These are phyloP conservation scores for Drosophila parabipectinata DNA, from an alignment of 1,140 invertebrate genomes.

Conservation along the genomic window DNA sequence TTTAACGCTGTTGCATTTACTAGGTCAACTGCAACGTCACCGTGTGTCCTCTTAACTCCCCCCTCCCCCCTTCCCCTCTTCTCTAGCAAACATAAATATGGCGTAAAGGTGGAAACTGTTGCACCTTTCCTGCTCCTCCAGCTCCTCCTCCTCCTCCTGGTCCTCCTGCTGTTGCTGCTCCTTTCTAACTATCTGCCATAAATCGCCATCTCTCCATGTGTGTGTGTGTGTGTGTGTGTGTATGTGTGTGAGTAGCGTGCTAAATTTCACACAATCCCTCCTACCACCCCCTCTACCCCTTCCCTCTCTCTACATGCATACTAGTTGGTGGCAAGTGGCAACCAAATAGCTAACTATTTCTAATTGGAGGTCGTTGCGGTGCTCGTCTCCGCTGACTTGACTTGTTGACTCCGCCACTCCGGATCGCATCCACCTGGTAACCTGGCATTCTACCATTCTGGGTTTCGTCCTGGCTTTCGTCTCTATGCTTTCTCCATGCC, in stretches of 20 bases:
- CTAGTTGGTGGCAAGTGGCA: slow-evolving; percentile 19
- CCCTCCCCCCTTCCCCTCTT: background rate
- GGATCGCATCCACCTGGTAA: background rate
- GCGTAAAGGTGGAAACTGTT: slow-evolving; percentile 76
- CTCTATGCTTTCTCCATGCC: background rate
- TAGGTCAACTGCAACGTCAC: slow-evolving; percentile 80
- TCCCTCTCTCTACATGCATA: background rate
- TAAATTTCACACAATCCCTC: slow-evolving; percentile 58
- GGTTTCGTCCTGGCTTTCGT: background rate
- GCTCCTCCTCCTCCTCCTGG: background rate
- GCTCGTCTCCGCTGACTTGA: slow-evolving; percentile 50
- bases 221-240: slow-evolving; percentile 11
- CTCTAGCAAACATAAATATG: slow-evolving; percentile 76
- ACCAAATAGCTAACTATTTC: slow-evolving; percentile 70
- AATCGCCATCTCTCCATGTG: slow-evolving; percentile 51
- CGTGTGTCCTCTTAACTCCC: slow-evolving; percentile 7
- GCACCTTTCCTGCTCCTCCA: slow-evolving; percentile 30
- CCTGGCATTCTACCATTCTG: background rate
- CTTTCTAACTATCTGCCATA: slow-evolving; percentile 61
- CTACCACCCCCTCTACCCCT: slow-evolving; percentile 3
- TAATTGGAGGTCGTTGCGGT: slow-evolving; percentile 73
- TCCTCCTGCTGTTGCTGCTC: slow-evolving; percentile 18
- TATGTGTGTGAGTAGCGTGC: slow-evolving; percentile 38
- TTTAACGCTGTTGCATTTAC: slow-evolving; percentile 79
- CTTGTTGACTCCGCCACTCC: slow-evolving; percentile 30